phyloP scores from a whole-genome alignment of 2,797 vertebrate species.

The Chaenodraco wilsoni region DNA sequence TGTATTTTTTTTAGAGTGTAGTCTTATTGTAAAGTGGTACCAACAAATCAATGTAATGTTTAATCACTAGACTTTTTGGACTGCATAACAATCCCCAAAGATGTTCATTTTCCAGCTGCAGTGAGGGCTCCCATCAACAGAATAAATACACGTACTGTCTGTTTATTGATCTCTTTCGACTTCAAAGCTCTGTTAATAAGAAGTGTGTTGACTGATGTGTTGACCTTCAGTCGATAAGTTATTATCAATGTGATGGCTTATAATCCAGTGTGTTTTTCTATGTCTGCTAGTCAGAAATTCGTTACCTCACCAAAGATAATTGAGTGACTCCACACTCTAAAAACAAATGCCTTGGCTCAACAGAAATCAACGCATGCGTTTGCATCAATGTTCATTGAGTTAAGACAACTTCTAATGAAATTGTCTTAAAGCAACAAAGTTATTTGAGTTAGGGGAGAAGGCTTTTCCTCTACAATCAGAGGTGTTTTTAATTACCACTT shows the following conservation, averaged over 20 bases:
- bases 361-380: no score
- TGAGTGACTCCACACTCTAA: slow-evolving; percentile 55
- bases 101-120: slow-evolving; percentile 11
- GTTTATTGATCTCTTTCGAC: slow-evolving; percentile 26
- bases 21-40: no score
- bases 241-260: slow-evolving; percentile 39
- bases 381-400: no score
- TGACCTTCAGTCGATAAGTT: slow-evolving; percentile 59
- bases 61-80: slow-evolving; percentile 7
- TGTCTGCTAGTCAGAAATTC: slow-evolving; percentile 35
- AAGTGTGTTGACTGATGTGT: slow-evolving; percentile 49
- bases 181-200: slow-evolving; percentile 52
- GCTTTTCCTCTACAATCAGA: no score
- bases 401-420: no score
- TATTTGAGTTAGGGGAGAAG: no score
- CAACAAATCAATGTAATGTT: not conserved
- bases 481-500: no score
- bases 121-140: slow-evolving; percentile 4
- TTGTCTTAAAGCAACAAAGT: no score
- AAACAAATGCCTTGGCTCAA: no score
- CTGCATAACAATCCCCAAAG: not conserved
- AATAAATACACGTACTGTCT: slow-evolving; percentile 19
- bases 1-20: no score
- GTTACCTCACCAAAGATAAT: slow-evolving; percentile 66
- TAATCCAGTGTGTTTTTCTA: slow-evolving; percentile 24